These are phyloP conservation scores for Eupeodes luniger DNA, from an alignment of 2,888 invertebrate species.

Conservation along the genomic window DNA sequence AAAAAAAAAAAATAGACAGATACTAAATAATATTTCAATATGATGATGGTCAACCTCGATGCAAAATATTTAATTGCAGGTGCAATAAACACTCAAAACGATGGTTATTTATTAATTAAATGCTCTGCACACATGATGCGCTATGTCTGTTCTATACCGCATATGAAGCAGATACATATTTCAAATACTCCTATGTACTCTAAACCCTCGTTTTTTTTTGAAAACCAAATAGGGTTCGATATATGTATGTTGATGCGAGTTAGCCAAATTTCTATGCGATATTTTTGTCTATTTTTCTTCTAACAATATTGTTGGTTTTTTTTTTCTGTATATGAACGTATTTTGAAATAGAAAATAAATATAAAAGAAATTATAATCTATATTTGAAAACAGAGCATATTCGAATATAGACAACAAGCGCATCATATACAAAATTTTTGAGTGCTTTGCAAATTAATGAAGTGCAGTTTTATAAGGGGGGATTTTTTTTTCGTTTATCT, in stretches of 20 bases:
- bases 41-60: slow-evolving; percentile 21
- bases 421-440: neutral
- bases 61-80: slow-evolving; percentile 73
- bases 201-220: neutral
- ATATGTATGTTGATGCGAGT: slow-evolving; percentile 41
- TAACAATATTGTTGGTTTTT: neutral
- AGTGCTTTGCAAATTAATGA: slow-evolving; percentile 60
- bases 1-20: neutral
- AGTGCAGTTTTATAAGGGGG: slow-evolving; percentile 38
- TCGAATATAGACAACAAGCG: neutral
- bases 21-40: slow-evolving; percentile 34
- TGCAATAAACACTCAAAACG: slow-evolving; percentile 70
- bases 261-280: neutral
- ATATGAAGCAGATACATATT: no score
- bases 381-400: neutral
- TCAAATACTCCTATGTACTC: slow-evolving; percentile 1
- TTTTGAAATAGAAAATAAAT: slow-evolving; percentile 6
- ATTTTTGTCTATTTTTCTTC: neutral
- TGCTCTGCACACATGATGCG: slow-evolving; percentile 45
- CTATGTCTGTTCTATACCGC: neutral
- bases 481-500: slow-evolving; percentile 9
- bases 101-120: slow-evolving; percentile 73
- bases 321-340: neutral
- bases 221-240: slow-evolving; percentile 43
- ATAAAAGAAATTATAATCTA: neutral